A percentile compares a stretch with the other conserved stretches of the same genome.
These are phyloP conservation scores for Phoebastria nigripes DNA, from an alignment of 2,797 vertebrate genomes.

Conservation along the genomic window DNA sequence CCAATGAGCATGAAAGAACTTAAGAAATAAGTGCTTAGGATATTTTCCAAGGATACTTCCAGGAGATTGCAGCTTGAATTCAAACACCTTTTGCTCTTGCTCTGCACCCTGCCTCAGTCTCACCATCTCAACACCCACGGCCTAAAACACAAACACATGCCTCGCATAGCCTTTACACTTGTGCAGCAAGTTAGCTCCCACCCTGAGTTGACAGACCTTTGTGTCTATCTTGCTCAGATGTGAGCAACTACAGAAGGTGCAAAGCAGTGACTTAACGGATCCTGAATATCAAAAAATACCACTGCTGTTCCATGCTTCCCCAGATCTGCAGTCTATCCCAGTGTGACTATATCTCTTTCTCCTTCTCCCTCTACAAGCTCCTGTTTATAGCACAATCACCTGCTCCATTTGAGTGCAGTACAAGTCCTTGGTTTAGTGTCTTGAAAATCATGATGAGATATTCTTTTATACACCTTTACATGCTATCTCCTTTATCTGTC, in stretches of 20 bases:
- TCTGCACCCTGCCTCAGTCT: neutral
- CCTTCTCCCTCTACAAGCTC: neutral
- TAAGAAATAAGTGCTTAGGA: neutral
- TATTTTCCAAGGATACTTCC: neutral
- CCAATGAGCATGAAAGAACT: neutral
- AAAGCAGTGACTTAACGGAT: neutral
- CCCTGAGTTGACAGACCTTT: neutral
- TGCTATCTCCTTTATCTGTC: neutral
- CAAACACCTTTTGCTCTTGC: neutral
- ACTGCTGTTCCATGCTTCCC: neutral
- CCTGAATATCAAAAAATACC: neutral
- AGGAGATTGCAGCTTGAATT: neutral
- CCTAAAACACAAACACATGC: neutral
- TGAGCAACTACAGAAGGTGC: neutral
- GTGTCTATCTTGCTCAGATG: neutral
- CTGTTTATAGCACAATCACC: neutral
- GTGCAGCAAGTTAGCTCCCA: neutral
- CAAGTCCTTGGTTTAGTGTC: neutral
- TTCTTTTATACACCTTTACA: neutral
- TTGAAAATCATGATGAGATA: conserved; percentile 17
- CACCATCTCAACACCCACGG: neutral
- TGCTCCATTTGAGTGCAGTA: neutral
- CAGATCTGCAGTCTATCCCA: neutral
- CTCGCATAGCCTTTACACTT: fast-evolving
- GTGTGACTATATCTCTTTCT: neutral